Evolutionary conservation across 2,888 invertebrate genomes (phyloP).

Genomic region (Sericinus montela): DNA sequence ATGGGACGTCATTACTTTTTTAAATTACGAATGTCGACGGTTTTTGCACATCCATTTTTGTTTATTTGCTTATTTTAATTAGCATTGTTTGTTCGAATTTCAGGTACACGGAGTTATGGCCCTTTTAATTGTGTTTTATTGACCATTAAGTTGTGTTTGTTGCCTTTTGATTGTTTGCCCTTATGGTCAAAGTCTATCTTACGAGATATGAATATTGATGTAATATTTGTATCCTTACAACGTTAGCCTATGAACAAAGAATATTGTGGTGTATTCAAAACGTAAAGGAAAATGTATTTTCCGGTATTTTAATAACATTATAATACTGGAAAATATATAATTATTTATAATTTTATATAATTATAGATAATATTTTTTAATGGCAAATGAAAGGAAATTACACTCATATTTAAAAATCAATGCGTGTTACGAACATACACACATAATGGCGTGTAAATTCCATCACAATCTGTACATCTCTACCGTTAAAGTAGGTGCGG

Average conservation of each 20-base stretch:
- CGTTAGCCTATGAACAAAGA: neutral
- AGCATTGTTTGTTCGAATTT: conserved; percentile 51
- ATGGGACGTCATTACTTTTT: conserved; percentile 77
- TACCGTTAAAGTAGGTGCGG: no score
- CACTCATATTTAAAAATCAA: no score
- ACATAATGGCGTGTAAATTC: no score
- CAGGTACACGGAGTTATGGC: conserved; percentile 1
- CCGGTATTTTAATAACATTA: no score
- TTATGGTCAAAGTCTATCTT: neutral
- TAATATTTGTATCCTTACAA: neutral
- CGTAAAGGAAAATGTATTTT: no score
- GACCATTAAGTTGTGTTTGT: neutral
- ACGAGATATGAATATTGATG: neutral
- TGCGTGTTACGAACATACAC: no score
- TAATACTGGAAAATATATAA: no score
- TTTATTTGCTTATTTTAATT: conserved; percentile 62
- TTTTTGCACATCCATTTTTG: conserved; percentile 43
- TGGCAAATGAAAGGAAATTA: no score
- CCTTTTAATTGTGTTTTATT: conserved; percentile 11
- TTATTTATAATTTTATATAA: no score
- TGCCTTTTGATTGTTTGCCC: neutral
- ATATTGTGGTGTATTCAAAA: no score
- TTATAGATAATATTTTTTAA: no score
- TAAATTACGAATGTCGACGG: conserved; percentile 72
- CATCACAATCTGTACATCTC: no score